phyloP scores from a whole-genome alignment of 2,113 vertebrate species.

The Scolopax mira region DNA sequence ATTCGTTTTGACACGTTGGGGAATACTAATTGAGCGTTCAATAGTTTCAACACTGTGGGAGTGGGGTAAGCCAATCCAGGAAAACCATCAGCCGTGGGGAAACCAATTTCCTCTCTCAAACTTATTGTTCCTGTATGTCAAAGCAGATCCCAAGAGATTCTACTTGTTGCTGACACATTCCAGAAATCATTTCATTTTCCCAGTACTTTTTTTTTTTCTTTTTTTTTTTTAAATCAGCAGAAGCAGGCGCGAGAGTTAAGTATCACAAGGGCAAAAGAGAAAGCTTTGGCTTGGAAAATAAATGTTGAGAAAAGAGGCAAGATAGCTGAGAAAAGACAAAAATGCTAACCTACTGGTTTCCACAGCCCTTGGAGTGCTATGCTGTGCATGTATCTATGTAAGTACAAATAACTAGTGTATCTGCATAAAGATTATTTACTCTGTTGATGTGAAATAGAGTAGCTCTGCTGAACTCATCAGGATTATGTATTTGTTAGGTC shows the following conservation, averaged over 20 bases:
- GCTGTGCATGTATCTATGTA: neutral
- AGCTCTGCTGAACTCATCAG: neutral
- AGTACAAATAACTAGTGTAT: neutral
- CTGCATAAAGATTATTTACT: neutral
- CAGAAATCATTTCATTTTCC: slow-evolving; percentile 22
- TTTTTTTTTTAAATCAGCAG: neutral
- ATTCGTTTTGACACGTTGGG: neutral
- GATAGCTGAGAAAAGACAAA: neutral
- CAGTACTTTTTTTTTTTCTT: neutral
- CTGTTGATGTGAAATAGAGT: neutral
- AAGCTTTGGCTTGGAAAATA: neutral
- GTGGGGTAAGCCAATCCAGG: slow-evolving; percentile 3
- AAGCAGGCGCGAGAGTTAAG: neutral
- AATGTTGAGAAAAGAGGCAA: neutral
- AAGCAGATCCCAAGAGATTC: neutral
- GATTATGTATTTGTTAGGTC: neutral
- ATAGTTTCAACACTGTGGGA: neutral
- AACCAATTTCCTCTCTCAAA: slow-evolving; percentile 45
- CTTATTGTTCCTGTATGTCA: slow-evolving; percentile 19
- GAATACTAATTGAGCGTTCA: slow-evolving; percentile 28
- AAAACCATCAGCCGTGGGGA: neutral
- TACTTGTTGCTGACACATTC: slow-evolving; percentile 27
- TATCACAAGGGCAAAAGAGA: neutral
- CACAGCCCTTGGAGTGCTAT: neutral
- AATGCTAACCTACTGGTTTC: neutral